phyloP scores from a whole-genome alignment of 1,140 invertebrate genomes.

The Dufourea novaeangliae region DNA sequence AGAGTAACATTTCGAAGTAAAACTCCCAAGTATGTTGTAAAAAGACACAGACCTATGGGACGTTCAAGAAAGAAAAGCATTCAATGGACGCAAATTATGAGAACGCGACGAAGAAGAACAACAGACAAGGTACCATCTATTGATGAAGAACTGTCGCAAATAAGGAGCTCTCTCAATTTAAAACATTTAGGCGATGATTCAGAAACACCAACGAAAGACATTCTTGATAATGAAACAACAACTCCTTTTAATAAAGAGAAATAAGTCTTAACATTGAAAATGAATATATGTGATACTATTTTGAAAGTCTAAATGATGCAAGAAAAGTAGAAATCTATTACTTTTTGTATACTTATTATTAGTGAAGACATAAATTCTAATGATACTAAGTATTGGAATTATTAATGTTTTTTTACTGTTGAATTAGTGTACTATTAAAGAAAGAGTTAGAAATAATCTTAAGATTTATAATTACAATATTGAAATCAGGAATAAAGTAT shows the following conservation, averaged over 20 bases:
- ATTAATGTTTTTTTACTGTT: background rate
- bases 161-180: slow-evolving; percentile 62
- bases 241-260: background rate
- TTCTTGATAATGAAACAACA: background rate
- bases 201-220: background rate
- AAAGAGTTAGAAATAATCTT: too few species aligned
- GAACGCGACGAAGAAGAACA: slow-evolving; percentile 56
- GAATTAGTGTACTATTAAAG: background rate
- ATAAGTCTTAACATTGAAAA: background rate
- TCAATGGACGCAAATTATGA: slow-evolving; percentile 62
- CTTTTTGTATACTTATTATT: slow-evolving; percentile 4
- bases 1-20: slow-evolving; percentile 22
- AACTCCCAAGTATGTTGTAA: slow-evolving; percentile 61
- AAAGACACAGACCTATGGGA: slow-evolving; percentile 51
- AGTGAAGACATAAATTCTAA: background rate
- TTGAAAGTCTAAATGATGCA: background rate
- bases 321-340: background rate
- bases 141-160: slow-evolving; percentile 49
- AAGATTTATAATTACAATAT: background rate
- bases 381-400: background rate
- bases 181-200: slow-evolving; percentile 48
- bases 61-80: slow-evolving; percentile 63
- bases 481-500: background rate
- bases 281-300: background rate
- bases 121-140: slow-evolving; percentile 60